Evolutionary conservation across 2,113 vertebrate genomes (phyloP).

Genomic region (Nasalis larvatus): DNA sequence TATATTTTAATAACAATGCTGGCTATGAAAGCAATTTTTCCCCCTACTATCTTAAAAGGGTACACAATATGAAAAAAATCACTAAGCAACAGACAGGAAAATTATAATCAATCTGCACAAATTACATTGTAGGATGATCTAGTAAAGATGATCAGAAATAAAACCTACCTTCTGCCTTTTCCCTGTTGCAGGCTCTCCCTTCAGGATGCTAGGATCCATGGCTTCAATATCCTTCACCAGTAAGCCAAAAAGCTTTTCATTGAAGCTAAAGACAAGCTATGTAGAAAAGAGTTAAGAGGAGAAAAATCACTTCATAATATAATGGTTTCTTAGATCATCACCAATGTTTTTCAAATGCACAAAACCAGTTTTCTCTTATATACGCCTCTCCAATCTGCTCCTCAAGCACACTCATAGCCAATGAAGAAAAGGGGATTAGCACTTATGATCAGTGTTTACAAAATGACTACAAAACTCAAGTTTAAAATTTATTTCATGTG

Average conservation of each 20-base stretch:
- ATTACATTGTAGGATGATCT: neutral
- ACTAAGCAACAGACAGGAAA: neutral
- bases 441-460: neutral
- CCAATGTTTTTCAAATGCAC: neutral
- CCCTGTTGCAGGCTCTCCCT: constrained; percentile 83
- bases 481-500: constrained; percentile 8
- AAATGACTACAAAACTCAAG: constrained; percentile 26
- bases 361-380: constrained; percentile 2
- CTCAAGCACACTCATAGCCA: neutral
- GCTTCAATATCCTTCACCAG: constrained; percentile 94
- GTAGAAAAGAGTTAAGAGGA: constrained; percentile 8
- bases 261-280: constrained; percentile 94
- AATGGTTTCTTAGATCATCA: neutral
- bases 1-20: constrained; percentile 21
- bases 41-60: neutral
- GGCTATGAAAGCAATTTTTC: neutral
- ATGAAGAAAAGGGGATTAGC: neutral
- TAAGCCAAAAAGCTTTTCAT: constrained; percentile 93
- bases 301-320: neutral
- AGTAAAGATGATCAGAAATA: neutral
- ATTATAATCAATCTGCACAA: neutral
- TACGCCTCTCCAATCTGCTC: neutral
- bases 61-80: neutral
- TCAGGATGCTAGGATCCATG: constrained; percentile 97
- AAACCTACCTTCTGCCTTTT: constrained; percentile 93